Evolutionary conservation across 2,113 vertebrate species (phyloP), one percentile per base, ranked within the genome.

Genomic region (Larimichthys crocea): DNA sequence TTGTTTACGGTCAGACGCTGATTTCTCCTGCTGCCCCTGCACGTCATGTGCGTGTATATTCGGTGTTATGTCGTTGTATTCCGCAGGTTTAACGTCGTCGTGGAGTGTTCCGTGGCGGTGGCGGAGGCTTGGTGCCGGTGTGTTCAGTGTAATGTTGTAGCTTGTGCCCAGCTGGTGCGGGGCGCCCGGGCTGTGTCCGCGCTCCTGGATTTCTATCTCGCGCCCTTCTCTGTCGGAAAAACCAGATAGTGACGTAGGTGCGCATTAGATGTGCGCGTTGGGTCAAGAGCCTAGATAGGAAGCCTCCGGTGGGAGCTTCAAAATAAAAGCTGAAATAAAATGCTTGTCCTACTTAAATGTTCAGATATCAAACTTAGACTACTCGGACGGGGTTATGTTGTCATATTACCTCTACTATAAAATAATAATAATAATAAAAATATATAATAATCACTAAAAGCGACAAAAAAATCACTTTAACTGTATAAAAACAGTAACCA

Each of bases 121-220:
- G 0, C 8, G 66, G 52, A 42, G 74, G 53, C 11, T 24, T 49
- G 4, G 48, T 24, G 66, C 50, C 26, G 61, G 4, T 73, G 9
- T n/a, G 61, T 42, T 62, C 44, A 31, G 31, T 2, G 10, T 15
- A 9, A 17, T 16, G 31, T 16, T 56, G 0, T 6, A 53, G 65
- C 40, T 57, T 29, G 20, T 2, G 12, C 44, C 7, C 90, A 88
- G 79, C 86, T 86, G 89, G 4, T 17, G 62, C 35, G 3, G 22
- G 42, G 72, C 64, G 53, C 55, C 48, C 14, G 4, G 14, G 0
- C 29, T 52, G 52, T 92, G 52, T 92, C 87, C 94, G 93, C 95
- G 94, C 94, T 91, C 79, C 61, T 70, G 68, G 22, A 68, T 94
- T 95, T 83, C 93, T 94, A 95, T 94, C 94, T 95, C 94, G 93